Evolutionary conservation across 1,140 invertebrate species (phyloP).

Genomic region (Paramacrobiotus metropolitanus): DNA sequence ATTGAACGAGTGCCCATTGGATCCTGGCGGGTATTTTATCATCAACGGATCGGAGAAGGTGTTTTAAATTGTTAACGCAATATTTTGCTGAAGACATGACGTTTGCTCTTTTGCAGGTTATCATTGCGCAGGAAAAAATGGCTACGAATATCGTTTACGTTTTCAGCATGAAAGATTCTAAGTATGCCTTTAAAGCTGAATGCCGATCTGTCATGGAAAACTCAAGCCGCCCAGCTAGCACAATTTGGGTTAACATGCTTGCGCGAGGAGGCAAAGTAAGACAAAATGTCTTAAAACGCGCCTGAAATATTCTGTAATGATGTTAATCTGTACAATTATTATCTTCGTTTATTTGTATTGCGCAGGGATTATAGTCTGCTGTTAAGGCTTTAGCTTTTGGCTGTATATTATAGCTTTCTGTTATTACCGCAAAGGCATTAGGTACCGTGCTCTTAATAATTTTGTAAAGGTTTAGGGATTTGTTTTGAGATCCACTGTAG

Average conservation of each 20-base stretch:
- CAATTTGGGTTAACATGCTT: conserved; percentile 98
- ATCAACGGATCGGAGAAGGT: conserved; percentile 90
- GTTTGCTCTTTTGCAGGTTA: conserved; percentile 26
- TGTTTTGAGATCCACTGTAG: conserved; percentile 8
- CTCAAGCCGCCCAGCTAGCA: conserved; percentile 69
- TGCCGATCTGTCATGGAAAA: conserved; percentile 85
- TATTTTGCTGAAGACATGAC: neutral
- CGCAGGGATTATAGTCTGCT: too few relatives aligned
- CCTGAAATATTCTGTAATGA: too few relatives aligned
- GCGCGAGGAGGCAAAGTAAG: conserved; percentile 56
- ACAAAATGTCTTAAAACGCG: conserved; percentile 8
- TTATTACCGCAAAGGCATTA: too few relatives aligned
- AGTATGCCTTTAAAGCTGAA: conserved; percentile 92
- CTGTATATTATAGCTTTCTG: too few relatives aligned
- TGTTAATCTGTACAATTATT: too few relatives aligned
- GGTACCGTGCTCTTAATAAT: too few relatives aligned
- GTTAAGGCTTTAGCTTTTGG: too few relatives aligned
- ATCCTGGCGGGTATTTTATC: conserved; percentile 90
- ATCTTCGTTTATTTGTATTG: too few relatives aligned
- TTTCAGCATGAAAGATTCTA: conserved; percentile 80
- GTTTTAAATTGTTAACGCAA: neutral
- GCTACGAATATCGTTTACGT: conserved; percentile 98
- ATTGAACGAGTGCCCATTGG: conserved; percentile 91
- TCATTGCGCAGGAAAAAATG: conserved; percentile 99
- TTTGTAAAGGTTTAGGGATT: too few relatives aligned